These are phyloP conservation scores for Priocnemis perturbator DNA, from an alignment of 2,888 invertebrate species.

Conservation along the genomic window DNA sequence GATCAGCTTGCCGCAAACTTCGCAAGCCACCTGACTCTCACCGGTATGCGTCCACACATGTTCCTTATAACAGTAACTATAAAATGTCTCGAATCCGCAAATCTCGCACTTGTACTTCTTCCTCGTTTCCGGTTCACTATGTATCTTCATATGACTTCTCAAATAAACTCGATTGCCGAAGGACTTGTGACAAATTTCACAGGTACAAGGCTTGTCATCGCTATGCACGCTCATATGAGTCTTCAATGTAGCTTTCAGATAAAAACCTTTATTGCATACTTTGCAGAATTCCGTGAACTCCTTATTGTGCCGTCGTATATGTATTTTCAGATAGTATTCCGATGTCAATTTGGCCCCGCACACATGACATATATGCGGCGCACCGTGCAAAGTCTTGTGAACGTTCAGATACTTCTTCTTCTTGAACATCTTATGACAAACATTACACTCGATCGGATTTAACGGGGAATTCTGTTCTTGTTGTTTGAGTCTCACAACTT, in stretches of 20 bases:
- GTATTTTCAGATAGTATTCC: conserved; percentile 79
- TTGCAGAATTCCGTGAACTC: conserved; percentile 74
- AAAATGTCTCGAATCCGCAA: conserved; percentile 74
- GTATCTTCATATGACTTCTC: conserved; percentile 74
- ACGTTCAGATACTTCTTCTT: conserved; percentile 60
- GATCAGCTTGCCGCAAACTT: conserved; percentile 73
- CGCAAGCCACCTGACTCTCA: conserved; percentile 69
- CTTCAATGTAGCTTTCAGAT: conserved; percentile 61
- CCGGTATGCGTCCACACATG: conserved; percentile 74
- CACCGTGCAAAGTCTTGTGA: conserved; percentile 71
- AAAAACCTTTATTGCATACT: conserved; percentile 71
- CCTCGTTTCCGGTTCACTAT: conserved; percentile 68
- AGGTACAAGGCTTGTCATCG: conserved; percentile 54
- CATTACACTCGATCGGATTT: conserved; percentile 52
- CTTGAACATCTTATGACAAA: conserved; percentile 64
- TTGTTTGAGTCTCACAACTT: conserved; percentile 1
- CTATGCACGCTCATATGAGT: conserved; percentile 70
- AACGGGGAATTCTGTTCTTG: not conserved
- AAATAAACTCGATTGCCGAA: conserved; percentile 77
- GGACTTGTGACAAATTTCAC: conserved; percentile 72
- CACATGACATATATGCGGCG: conserved; percentile 78
- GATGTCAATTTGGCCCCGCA: conserved; percentile 80
- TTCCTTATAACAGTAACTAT: conserved; percentile 72
- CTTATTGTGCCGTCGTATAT: conserved; percentile 78
- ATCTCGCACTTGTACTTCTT: conserved; percentile 77